Evolutionary conservation across 2,797 vertebrate genomes (phyloP), one percentile per base, ranked within the genome.

Genomic region (Eurystomus glaucurus): DNA sequence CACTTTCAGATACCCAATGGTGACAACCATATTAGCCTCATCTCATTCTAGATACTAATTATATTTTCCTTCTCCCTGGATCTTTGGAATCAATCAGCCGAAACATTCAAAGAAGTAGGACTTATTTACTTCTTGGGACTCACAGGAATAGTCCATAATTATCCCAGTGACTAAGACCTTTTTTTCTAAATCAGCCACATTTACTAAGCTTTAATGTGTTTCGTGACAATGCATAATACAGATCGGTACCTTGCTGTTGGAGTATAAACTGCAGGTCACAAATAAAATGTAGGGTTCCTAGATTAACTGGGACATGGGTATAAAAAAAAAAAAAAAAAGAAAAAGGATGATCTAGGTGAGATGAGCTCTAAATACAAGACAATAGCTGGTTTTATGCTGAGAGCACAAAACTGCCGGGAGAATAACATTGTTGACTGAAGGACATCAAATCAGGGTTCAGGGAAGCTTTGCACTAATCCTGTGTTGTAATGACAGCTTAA

Each of bases 401-500:
- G 50, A 96, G 77, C 74, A 87, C 79, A 83, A 64, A 57, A 58
- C 76, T 70, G 62, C 45, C 65, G 81, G 81, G 68, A 94, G 52
- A 96, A 86, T 93, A 88, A 91, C 96, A 93, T 94, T 52, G 84
- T 26, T 21, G 66, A 94, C 88, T 48, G 90, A 91, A 96, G 93
- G 93, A 94, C 92, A 97, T 69, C 92, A 95, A 97, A 98, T 97
- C 98, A 97, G 97, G 97, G 95, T 97, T 98, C 95, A 96, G 94
- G 96, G 95, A 88, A 97, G 98, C 96, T 98, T 98, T 98, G 98
- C 96, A 95, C 98, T 99, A 99, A 99, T 99, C 99, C 99, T 95
- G 95, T 97, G 97, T 98, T 98, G 98, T 98, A 99, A 99, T 98
- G 98, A 98, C 98, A 99, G 98, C 98, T 99, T 98, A 98, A 98